Percentiles rank a stretch among this genome's conserved stretches.
Conservation (phyloP, 2,797 vertebrate genomes). For the Notolepis coatsorum region DNA sequence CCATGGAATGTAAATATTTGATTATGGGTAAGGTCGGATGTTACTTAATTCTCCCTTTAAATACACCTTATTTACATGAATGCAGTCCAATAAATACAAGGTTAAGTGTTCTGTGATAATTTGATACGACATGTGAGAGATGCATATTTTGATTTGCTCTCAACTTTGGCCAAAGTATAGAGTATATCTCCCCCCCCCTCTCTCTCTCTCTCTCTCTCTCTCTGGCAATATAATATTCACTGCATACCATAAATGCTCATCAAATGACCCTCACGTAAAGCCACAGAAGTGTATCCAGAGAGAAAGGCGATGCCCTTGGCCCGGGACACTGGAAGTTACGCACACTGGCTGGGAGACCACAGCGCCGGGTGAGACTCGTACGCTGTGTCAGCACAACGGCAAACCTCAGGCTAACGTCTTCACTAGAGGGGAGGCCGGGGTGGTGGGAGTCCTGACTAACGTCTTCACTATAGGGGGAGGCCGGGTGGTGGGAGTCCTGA, state of each 20-base stretch:
- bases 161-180: conserved; percentile 27
- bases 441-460: conserved; percentile 6
- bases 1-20: conserved; percentile 82
- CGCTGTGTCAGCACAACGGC: conserved; percentile 27
- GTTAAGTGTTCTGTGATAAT: conserved; percentile 52
- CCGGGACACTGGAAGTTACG: conserved; percentile 21
- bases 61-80: conserved; percentile 69
- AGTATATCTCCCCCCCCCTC: conserved; percentile 10
- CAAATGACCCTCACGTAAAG: conserved; percentile 22
- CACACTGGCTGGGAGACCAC: conserved; percentile 38
- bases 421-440: conserved; percentile 18
- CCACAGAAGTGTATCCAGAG: conserved; percentile 21
- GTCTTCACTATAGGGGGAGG: conserved; percentile 28
- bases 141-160: conserved; percentile 58
- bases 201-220: not conserved
- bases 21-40: conserved; percentile 57
- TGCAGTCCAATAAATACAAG: conserved; percentile 57
- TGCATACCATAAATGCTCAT: conserved; percentile 50
- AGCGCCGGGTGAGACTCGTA: conserved; percentile 34
- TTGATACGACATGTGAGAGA: conserved; percentile 52
- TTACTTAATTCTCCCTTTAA: conserved; percentile 68
- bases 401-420: conserved; percentile 24
- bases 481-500: conserved; percentile 24
- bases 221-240: conserved; percentile 34
- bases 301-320: conserved; percentile 8